Base-by-base conservation (phyloP, 2,113 vertebrate genomes). In the Propithecus coquereli region DNA sequence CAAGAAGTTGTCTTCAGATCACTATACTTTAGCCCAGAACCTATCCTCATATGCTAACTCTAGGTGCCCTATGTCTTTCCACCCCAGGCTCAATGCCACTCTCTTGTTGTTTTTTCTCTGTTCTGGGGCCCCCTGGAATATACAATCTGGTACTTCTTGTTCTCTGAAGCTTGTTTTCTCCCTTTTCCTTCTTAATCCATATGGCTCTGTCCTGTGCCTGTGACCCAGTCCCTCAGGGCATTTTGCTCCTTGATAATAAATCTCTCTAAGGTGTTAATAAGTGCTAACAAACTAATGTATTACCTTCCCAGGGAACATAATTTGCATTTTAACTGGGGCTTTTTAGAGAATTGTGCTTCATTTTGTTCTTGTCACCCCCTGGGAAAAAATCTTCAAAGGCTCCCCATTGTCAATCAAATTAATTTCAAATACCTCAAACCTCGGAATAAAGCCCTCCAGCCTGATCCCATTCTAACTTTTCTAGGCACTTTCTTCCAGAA, bases 311-410 rank as follows among this genome's bases (percentile, higher is more conserved):
- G n/a, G 40, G 34, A 83, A 73, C 23, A 79, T 63, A 63, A 81
- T 79, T 97, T 96, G 57, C 68, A 93, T 91, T 96, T 96, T 93
- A 95, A 83, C 61, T 37, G 27, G n/a, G 30, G 8, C 11, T 40
- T 93, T 82, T 79, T 63, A 61, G 47, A 92, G 68, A 90, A 71
- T 14, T 70, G 37, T n/a, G 22, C 22, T 90, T 83, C 34, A 93
- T 65, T 8, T 37, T 83, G 61, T 76, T 87, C 61, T 43, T 40
- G 18, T 90, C 61, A 66, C 22, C 2, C 34, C 50, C 1, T 83
- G 52, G 13, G 87, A 45, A 94, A 94, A 93, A 77, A 71, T 61
- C 18, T 92, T 81, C 32, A 70, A 82, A 92, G 32, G 34, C 47
- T 92, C 65, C 32, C 59, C 66, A 86, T 52, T 85, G 25, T 89